Base-by-base conservation (phyloP, 2,888 invertebrate genomes). In the Mythimna lalbum region DNA sequence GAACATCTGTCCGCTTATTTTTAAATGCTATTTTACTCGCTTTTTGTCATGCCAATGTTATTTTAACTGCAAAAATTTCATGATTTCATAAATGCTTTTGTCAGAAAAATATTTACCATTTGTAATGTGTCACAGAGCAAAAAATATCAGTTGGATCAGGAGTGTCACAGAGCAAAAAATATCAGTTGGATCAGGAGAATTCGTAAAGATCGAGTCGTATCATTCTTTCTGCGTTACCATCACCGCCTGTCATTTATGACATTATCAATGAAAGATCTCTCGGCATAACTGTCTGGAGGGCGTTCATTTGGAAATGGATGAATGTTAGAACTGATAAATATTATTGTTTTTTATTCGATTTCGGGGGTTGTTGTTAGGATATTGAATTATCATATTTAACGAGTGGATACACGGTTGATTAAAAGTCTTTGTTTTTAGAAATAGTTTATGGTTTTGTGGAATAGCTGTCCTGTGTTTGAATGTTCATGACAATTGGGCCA, bases 241-340 rank as follows among this genome's bases (percentile, higher is more conserved):
- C 27, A 19, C 49, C 60, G 27, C 63, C 60, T 63, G 63, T 76
- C 78, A 78, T 47, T 23, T 60, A 19, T 52, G 78, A 78, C 59
- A 7, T 63, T 76, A 76, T 76, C 76, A 68, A 55, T 55, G 33
- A 36, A 4, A 52, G 55, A 73, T 78, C 67, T 73, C 63, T 61
- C 36, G 27, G 36, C 21, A 52, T 73, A 65, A 65, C 52, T 72
- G 77, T 71, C 65, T 47, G 7, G 12, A 19, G 55, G 49, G 70
- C 60, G 59, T 33, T 59, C 63, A 43, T 36, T 76, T 12, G 12
- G 52, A 74, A 59, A 52, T 50, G 61, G 76, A 60, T 75, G 36
- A 69, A 69, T 50, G 69, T 56, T 21, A n/a, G 1, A 47, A 33
- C 21, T 75, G 43, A 61, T 56, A 56, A 49, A 43, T 49, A 43